Evolutionary conservation across 1,140 invertebrate genomes (phyloP).

Genomic region (Pogonus chalceus): DNA sequence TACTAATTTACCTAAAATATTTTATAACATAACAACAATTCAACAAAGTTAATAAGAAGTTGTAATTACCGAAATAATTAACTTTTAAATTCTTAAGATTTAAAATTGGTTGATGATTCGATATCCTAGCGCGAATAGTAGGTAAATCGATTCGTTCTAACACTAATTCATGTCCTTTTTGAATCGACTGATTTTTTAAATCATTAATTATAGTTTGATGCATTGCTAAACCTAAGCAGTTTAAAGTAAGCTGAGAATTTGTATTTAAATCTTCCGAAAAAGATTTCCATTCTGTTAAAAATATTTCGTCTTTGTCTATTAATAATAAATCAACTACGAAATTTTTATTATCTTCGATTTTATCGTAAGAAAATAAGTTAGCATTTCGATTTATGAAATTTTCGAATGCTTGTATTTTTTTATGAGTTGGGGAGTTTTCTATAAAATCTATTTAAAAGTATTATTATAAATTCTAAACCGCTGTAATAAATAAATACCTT

Average conservation of each 20-base stretch:
- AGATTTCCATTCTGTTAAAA: constrained; percentile 46
- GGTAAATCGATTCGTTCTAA: constrained; percentile 34
- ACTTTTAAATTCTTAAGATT: constrained; percentile 66
- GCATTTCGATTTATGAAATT: constrained; percentile 44
- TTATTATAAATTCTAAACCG: constrained; percentile 6
- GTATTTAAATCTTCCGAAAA: constrained; percentile 56
- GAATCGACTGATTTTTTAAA: constrained; percentile 19
- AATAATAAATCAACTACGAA: constrained; percentile 55
- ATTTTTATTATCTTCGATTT: constrained; percentile 50
- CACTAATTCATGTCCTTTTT: constrained; percentile 13
- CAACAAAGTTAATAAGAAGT: constrained; percentile 9
- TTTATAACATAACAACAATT: constrained; percentile 10
- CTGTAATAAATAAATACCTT: constrained; percentile 38
- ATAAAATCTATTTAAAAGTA: constrained; percentile 30
- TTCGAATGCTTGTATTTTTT: constrained; percentile 43
- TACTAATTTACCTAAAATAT: constrained; percentile 62
- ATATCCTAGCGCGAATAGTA: constrained; percentile 50
- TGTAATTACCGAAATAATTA: constrained; percentile 58
- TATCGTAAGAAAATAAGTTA: constrained; percentile 42
- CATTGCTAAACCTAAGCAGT: constrained; percentile 59
- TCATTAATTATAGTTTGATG: constrained; percentile 47
- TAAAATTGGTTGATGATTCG: constrained; percentile 57
- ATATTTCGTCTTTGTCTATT: constrained; percentile 47
- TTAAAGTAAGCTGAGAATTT: constrained; percentile 50
- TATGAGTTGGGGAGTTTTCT: constrained; percentile 34